Conservation (phyloP, 2,888 invertebrate genomes). For the Torymus auratus region DNA sequence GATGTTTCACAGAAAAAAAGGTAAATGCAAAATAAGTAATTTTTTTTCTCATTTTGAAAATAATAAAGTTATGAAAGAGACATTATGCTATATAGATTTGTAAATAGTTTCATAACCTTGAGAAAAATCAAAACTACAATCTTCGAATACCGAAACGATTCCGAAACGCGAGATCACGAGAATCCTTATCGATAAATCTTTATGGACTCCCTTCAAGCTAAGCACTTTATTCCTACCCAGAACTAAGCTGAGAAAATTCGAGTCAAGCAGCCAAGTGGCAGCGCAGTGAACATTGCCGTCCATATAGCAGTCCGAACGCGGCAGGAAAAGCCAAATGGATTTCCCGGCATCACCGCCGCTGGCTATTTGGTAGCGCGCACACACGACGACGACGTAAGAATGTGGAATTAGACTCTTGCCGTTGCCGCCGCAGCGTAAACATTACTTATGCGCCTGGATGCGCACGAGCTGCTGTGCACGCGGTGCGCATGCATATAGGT, state of each 20-base stretch:
- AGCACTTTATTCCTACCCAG: not conserved
- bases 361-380: not conserved
- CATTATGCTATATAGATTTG: too few relatives aligned
- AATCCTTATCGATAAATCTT: constrained; percentile 30
- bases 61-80: too few relatives aligned
- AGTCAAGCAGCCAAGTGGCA: too few relatives aligned
- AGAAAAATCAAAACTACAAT: too few relatives aligned
- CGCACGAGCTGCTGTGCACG: constrained; percentile 21
- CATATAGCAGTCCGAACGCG: not conserved
- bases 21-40: too few relatives aligned
- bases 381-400: constrained; percentile 9
- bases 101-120: too few relatives aligned
- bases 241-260: too few relatives aligned
- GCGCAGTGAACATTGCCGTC: not conserved
- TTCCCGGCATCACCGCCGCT: not conserved
- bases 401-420: constrained; percentile 22
- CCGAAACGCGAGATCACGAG: too few relatives aligned
- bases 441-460: constrained; percentile 50
- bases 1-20: too few relatives aligned
- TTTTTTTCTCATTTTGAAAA: too few relatives aligned
- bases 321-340: constrained; percentile 21
- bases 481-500: not conserved
- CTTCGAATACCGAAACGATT: too few relatives aligned
- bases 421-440: constrained; percentile 20
- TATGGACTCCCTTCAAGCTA: not conserved